These are phyloP conservation scores for Caranx melampygus DNA, from an alignment of 2,113 vertebrate genomes.

Conservation along the genomic window DNA sequence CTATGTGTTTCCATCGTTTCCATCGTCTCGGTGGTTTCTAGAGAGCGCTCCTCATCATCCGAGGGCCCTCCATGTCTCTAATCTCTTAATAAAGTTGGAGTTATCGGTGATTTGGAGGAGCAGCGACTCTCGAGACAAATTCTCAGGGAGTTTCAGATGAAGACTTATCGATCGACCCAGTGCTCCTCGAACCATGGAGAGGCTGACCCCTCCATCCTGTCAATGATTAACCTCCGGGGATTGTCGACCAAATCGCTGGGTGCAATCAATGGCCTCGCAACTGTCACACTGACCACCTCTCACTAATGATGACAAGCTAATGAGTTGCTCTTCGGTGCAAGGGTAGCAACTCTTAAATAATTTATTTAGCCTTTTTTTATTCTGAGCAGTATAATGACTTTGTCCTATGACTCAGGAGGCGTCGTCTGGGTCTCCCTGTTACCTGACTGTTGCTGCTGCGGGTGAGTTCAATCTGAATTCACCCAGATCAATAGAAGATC, in stretches of 20 bases:
- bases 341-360: conserved; percentile 42
- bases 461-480: not conserved
- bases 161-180: conserved; percentile 39
- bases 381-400: conserved; percentile 13
- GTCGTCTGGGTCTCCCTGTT: not conserved
- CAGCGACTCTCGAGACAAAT: conserved; percentile 15
- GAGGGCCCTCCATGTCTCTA: conserved; percentile 12
- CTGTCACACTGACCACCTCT: conserved; percentile 50
- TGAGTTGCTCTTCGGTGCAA: conserved; percentile 47
- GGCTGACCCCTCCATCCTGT: conserved; percentile 54
- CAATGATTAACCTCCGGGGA: conserved; percentile 68
- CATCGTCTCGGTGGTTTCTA: not conserved
- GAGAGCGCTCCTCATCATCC: not conserved
- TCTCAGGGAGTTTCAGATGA: conserved; percentile 39
- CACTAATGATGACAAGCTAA: conserved; percentile 54
- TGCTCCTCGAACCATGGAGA: conserved; percentile 34
- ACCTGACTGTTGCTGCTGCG: not conserved
- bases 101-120: conserved; percentile 13
- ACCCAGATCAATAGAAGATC: not conserved
- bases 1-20: not conserved
- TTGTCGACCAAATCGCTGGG: conserved; percentile 12
- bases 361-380: conserved; percentile 35
- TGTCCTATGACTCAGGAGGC: not conserved
- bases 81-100: conserved; percentile 41
- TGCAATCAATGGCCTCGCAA: conserved; percentile 47